Base-by-base conservation (phyloP, 2,888 invertebrate species). In the Cylindroiulus punctatus region DNA sequence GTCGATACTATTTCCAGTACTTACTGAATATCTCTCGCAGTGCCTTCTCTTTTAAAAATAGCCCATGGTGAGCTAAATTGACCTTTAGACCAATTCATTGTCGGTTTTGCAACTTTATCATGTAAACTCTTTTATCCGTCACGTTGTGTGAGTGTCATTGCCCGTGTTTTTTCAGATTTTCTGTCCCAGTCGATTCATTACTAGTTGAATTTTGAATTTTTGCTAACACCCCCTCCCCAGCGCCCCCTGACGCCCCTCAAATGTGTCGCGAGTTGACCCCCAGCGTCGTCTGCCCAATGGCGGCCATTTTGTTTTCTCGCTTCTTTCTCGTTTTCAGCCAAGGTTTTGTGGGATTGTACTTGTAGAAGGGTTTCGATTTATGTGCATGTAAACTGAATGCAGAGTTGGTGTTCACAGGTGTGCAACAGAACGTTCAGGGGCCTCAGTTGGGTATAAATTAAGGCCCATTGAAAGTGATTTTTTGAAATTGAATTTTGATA, bases 11-110 rank as follows among this genome's bases (percentile, higher is more conserved):
- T 76, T 76, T 76, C 76, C 76, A 76, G 76, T 76, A 76, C 76
- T 76, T 76, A 76, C 76, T 76, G 76, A 76, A 76, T 76, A 76
- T 76, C 83, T 44, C 83, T 83, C 83, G 83, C 83, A 83, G 83
- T 83, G 83, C 83, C 83, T 83, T 83, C 83, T 83, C 83, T 83
- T 83, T 36, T 83, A 76, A 76, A 30, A 76, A 44, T 44, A 30
- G 76, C 76, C 76, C 76, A 30, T 76, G 76, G 76, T 76, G 14
- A 30, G 12, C 30, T 76, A 76, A 76, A 76, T 76, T 76, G 76
- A 76, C 30, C 76, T 76, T 76, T 76, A 76, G 76, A 76, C 76
- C 76, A 76, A 76, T 76, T 76, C 76, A 76, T 76, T 76, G 76
- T 76, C 76, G 76, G 76, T 76, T 76, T 76, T 76, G 76, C 76